Percentiles rank a stretch among this genome's conserved stretches.
These are phyloP conservation scores for Aphaenogaster floridana DNA, from an alignment of 1,140 invertebrate species.

Conservation along the genomic window DNA sequence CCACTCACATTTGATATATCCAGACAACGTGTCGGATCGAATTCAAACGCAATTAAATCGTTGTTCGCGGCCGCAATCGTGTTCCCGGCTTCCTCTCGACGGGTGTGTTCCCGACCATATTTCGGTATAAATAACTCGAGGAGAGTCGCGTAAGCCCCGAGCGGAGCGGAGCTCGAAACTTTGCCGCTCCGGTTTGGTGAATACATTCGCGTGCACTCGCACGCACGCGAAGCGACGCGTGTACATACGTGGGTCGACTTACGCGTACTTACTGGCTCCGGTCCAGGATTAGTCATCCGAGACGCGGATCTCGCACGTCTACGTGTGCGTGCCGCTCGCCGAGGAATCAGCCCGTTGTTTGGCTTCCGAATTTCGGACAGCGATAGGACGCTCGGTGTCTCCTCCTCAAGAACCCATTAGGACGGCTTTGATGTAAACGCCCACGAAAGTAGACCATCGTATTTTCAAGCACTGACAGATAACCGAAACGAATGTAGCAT, in stretches of 20 bases:
- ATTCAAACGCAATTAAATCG: conserved; percentile 40
- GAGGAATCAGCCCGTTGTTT: conserved; percentile 68
- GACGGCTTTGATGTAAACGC: neutral
- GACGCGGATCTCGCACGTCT: conserved; percentile 59
- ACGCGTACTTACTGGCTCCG: conserved; percentile 52
- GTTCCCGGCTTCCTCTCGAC: conserved; percentile 22
- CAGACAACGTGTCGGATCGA: conserved; percentile 1
- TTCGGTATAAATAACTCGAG: conserved; percentile 75
- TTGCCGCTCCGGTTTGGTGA: neutral
- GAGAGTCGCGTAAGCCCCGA: conserved; percentile 53
- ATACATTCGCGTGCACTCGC: neutral
- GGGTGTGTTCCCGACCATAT: conserved; percentile 57
- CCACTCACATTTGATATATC: neutral
- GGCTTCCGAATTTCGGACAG: conserved; percentile 66
- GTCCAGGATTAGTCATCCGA: conserved; percentile 75
- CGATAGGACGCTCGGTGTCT: neutral
- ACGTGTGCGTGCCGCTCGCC: conserved; percentile 53
- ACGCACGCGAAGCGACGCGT: neutral
- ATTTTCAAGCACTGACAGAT: neutral
- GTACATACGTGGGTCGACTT: conserved; percentile 44
- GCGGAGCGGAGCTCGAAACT: conserved; percentile 47
- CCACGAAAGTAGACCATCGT: neutral
- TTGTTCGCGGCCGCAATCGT: conserved; percentile 15
- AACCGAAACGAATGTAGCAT: neutral
- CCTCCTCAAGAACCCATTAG: neutral